Conservation (phyloP, 2,888 invertebrate species). For the Hanleya hanleyi region DNA sequence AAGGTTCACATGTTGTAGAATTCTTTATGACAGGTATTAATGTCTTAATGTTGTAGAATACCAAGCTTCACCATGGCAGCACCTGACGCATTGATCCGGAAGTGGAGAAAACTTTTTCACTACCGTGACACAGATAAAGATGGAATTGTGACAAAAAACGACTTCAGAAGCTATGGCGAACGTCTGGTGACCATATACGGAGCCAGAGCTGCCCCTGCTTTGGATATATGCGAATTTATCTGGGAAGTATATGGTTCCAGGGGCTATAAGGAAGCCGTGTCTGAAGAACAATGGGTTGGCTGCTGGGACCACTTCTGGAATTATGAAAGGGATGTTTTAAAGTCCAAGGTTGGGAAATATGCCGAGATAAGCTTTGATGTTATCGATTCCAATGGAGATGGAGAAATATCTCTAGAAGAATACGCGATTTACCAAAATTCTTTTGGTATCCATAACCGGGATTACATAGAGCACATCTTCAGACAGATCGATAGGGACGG, state of each 20-base stretch:
- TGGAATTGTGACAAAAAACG: not conserved
- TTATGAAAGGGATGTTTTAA: not conserved
- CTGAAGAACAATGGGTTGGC: not conserved
- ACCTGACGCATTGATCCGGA: not conserved
- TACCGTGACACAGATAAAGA: conserved; percentile 7
- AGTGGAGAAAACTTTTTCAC: not conserved
- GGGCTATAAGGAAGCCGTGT: not conserved
- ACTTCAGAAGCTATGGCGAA: not conserved
- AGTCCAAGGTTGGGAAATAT: not conserved
- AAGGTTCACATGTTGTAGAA: too few relatives aligned
- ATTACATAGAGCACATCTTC: not conserved
- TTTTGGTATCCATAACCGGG: not conserved
- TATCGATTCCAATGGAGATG: not conserved
- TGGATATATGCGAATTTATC: not conserved
- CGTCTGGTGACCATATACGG: not conserved
- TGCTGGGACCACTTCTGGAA: not conserved
- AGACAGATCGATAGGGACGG: not conserved
- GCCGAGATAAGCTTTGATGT: not conserved
- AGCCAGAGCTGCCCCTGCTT: not conserved
- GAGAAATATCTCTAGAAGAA: not conserved
- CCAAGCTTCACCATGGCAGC: too few relatives aligned
- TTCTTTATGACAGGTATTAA: too few relatives aligned
- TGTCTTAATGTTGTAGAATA: too few relatives aligned
- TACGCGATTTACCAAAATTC: not conserved
- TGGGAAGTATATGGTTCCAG: not conserved